phyloP scores from a whole-genome alignment of 1,140 invertebrate species.

The Drosophila pseudoananassae region DNA sequence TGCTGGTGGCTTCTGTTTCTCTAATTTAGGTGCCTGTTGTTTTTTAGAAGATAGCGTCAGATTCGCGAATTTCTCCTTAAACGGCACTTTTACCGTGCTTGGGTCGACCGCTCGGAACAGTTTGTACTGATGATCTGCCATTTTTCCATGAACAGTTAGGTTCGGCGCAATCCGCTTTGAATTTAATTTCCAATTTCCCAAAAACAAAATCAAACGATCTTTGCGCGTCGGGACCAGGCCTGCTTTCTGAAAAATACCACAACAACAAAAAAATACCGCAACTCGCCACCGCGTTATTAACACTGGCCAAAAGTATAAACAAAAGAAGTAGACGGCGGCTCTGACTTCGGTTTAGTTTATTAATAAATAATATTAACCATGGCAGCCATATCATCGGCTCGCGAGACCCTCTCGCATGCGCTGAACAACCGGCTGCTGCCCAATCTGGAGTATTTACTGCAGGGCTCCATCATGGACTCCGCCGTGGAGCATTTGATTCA shows the following conservation, averaged over 20 bases:
- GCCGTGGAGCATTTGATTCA: constrained; percentile 96
- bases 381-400: constrained; percentile 86
- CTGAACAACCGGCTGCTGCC: constrained; percentile 93
- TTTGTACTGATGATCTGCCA: constrained; percentile 63
- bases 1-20: constrained; percentile 21
- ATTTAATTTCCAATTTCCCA: constrained; percentile 12
- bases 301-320: constrained; percentile 2
- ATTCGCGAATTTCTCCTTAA: constrained; percentile 76
- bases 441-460: constrained; percentile 95
- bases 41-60: constrained; percentile 76
- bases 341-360: neutral
- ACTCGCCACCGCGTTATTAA: neutral
- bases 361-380: constrained; percentile 15
- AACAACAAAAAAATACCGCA: neutral
- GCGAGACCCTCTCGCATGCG: constrained; percentile 91
- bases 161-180: constrained; percentile 22
- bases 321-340: neutral
- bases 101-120: constrained; percentile 73
- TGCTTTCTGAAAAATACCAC: constrained; percentile 4
- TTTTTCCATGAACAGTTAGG: constrained; percentile 14
- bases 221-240: constrained; percentile 6
- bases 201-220: constrained; percentile 26
- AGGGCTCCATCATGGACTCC: constrained; percentile 96
- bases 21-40: constrained; percentile 1
- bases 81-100: constrained; percentile 64